Percentiles rank a stretch among this genome's conserved stretches.
phyloP scores from a whole-genome alignment of 2,797 vertebrate genomes.

The Oreochromis grahami region DNA sequence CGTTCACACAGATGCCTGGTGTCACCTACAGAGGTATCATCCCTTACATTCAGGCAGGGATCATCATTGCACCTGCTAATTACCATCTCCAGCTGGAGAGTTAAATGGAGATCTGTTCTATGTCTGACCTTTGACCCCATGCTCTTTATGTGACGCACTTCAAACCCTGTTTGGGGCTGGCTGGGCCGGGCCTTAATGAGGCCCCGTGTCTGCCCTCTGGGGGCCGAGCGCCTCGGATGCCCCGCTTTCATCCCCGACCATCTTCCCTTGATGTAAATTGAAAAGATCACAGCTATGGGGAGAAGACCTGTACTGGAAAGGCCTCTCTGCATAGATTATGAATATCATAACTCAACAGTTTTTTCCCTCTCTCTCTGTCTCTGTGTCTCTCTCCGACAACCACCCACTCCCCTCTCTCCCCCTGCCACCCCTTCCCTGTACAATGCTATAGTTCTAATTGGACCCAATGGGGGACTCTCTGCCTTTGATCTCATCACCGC shows the following conservation, averaged over 20 bases:
- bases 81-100: constrained; percentile 84
- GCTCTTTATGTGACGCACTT: constrained; percentile 82
- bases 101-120: constrained; percentile 86
- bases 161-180: constrained; percentile 78
- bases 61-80: constrained; percentile 81
- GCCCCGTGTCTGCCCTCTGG: constrained; percentile 81
- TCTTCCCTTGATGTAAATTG: constrained; percentile 91
- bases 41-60: constrained; percentile 69
- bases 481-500: constrained; percentile 98
- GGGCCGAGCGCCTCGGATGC: constrained; percentile 79
- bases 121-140: constrained; percentile 79
- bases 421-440: constrained; percentile 62
- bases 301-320: constrained; percentile 90
- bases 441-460: constrained; percentile 96
- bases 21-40: constrained; percentile 62
- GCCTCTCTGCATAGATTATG: constrained; percentile 93
- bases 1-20: constrained; percentile 38
- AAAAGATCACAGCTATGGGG: constrained; percentile 95
- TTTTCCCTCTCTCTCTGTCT: constrained; percentile 46
- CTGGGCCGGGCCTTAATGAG: constrained; percentile 82
- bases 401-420: constrained; percentile 37
- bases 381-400: constrained; percentile 6
- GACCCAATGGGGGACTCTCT: constrained; percentile 96
- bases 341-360: constrained; percentile 88
- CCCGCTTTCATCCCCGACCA: constrained; percentile 87